Evolutionary conservation across 2,797 vertebrate species (phyloP), one percentile per base, ranked within the genome.

Genomic region (Sebastiscus albofasciatus): DNA sequence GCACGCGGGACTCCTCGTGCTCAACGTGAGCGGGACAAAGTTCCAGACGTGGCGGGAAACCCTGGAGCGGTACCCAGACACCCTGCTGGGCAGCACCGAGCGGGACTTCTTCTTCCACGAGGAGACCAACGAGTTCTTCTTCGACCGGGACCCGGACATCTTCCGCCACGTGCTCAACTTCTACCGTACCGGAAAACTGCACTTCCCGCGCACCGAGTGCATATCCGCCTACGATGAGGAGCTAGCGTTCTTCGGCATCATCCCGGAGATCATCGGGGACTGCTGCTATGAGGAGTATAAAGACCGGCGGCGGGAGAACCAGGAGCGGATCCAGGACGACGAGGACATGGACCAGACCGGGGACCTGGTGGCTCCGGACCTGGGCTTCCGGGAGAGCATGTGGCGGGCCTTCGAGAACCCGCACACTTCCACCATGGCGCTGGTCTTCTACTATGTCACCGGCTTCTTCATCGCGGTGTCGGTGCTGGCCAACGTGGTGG

Each of bases 241-340:
- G 89, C 81, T 99, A 83, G 94, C 97, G 12, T 99, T 99, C 94
- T 99, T 99, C 76, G 98, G 98, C 75, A 98, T 99, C 87, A 96
- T 98, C 86, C 97, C 98, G 0, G 98, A 99, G 88, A 98, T 98
- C 64, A 98, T 99, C 20, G 98, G 97, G 0, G 98, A 99, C 95
- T 99, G 98, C 87, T 99, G 98, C 90, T 99, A 99, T 0, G 98
- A 99, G 96, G 98, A 99, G 54, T 99, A 99, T 94, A 98, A 98
- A 92, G 98, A 99, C 91, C 96, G 98, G 31, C 92, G 97, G 79
- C 95, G 98, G 24, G 98, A 99, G 93, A 98, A 99, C 72, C 96
- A 96, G 0, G 98, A 99, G 94, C 96, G 98, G 2, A 93, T 99
- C 8, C 95, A 97, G 94, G 98, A 99, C 26, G 98, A 99, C 59